Base-by-base conservation (phyloP, 2,797 vertebrate species). In the Delichon dasypus region DNA sequence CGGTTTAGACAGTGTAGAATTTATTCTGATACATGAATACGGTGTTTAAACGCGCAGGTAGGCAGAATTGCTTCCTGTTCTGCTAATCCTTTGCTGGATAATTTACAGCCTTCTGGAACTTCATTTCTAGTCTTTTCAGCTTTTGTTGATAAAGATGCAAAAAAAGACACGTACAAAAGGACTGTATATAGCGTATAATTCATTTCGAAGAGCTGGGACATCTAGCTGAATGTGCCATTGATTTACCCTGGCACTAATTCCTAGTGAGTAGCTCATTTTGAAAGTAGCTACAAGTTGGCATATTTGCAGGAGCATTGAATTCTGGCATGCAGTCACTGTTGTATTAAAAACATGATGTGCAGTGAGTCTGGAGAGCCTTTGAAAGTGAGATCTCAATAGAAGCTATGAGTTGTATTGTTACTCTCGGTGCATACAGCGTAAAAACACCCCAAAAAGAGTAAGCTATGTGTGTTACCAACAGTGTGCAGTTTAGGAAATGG, bases 171-270 rank as follows among this genome's bases (percentile, higher is more conserved):
- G 85, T 71, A 96, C 91, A 91, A 93, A 94, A 95, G 91, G 91
- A 91, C 95, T 81, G 92, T 94, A 93, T 96, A 86, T 91, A 91
- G 94, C 16, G 29, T 94, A 85, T 95, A 94, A 96, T 95, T 95
- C 80, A n/a, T 92, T 94, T 93, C 10, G 85, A 76, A 36, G 88
- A 95, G 91, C 89, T 90, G 85, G 89, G 93, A 88, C 94, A 94
- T 94, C 83, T 81, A 86, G 77, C 91, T 97, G 95, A 96, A 96
- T 96, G 95, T 96, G 95, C 95, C 93, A 96, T 95, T 96, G 95
- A 97, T 96, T 96, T 95, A 93, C 68, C 89, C 94, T 96, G 95
- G 95, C 96, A 96, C 83, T 88, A 96, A 94, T 96, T 95, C 93
- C 85, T 82, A 83, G 91, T 70, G 94, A 96, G 89, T 26, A 88